These are phyloP conservation scores for Strigamia crassipes DNA, from an alignment of 2,888 invertebrate species.

Conservation along the genomic window DNA sequence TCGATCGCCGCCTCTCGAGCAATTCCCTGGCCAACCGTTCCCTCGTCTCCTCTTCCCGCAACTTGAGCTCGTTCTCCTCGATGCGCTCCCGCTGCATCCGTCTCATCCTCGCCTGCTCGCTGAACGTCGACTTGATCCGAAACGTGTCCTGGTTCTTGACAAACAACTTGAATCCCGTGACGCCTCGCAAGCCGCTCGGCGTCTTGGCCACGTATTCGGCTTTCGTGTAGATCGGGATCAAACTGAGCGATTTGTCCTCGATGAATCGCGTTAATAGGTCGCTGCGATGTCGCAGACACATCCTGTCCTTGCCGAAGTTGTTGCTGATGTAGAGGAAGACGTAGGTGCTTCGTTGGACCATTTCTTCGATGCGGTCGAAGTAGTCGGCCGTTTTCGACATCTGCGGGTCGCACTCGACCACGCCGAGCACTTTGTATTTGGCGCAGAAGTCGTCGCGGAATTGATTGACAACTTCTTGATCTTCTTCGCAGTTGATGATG, in stretches of 20 bases:
- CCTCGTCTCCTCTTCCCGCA: no score
- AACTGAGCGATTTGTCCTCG: neutral
- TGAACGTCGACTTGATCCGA: neutral
- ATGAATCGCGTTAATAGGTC: no score
- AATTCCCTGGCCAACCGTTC: no score
- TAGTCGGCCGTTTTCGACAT: neutral
- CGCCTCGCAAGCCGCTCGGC: neutral
- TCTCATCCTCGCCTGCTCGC: neutral
- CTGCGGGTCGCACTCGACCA: neutral
- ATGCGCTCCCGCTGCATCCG: no score
- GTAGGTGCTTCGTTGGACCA: neutral
- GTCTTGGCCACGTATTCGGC: neutral
- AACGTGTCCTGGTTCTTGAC: neutral
- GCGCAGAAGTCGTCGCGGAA: neutral
- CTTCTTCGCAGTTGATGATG: neutral
- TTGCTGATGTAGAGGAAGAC: neutral
- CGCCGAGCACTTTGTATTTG: neutral
- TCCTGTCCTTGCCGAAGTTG: neutral
- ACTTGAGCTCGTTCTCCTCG: no score
- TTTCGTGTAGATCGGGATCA: neutral
- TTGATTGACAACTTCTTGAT: neutral
- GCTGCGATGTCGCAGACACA: neutral
- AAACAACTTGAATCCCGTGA: neutral
- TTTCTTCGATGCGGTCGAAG: neutral
- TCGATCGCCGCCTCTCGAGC: no score